Base-by-base conservation (phyloP, 2,113 vertebrate genomes). In the Acrocephalus arundinaceus region DNA sequence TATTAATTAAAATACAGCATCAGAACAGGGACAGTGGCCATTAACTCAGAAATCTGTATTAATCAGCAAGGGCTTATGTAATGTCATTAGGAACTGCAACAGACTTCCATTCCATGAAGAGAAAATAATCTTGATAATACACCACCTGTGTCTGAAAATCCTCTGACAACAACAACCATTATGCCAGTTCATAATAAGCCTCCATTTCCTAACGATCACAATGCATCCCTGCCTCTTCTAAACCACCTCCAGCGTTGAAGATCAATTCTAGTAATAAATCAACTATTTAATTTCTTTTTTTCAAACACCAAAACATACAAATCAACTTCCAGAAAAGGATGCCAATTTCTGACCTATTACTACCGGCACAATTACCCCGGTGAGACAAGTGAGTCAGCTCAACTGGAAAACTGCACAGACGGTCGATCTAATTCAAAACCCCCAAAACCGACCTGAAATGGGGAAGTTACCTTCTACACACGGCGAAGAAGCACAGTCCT, bases 381-480 rank as follows among this genome's bases (percentile, higher is more conserved):
- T 2, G n/a, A 65, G 23, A 46, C 20, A 43, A 58, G 12, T 3
- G 13, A 61, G 21, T 27, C 51, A 62, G 55, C 22, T 13, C 59
- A 61, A 41, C 41, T 27, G 25, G 39, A 71, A 35, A 73, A 17
- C 51, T 13, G 14, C 68, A 30, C n/a, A 41, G 61, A 45, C 0
- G 5, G n/a, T 2, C 12, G 9, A 28, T 23, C 31, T 13, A 43
- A 58, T 19, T 15, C 39, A 28, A 73, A 37, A 41, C 27, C 48
- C 15, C n/a, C 30, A 22, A 48, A 41, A 51, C 21, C 79, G 30
- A 52, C 59, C 25, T 24, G 59, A 41, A 55, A 62, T 1, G 22
- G 14, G 76, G 23, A n/a, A 28, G 21, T 81, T 97, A 98, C 98
- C 98, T 98, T 97, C 98, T 35, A 58, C 63, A 18, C 45, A 57